A percentile compares a stretch with the other conserved stretches of the same genome.
Evolutionary conservation across 2,888 invertebrate species (phyloP).

Genomic region (Xanthorhoe spadicearia): DNA sequence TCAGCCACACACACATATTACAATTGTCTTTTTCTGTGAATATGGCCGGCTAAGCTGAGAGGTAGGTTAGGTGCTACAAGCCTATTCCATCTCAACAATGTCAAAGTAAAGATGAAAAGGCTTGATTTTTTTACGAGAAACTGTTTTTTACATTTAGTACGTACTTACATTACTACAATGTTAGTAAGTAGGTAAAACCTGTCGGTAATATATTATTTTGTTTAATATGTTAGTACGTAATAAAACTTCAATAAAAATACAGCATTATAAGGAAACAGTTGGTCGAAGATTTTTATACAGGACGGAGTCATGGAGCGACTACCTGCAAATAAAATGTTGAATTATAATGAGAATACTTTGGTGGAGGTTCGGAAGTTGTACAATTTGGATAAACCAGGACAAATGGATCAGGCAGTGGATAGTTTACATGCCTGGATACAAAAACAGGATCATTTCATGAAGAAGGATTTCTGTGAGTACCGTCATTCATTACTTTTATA

Average conservation of each 20-base stretch:
- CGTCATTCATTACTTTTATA: too few species aligned
- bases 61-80: too few species aligned
- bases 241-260: not conserved
- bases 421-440: conserved; percentile 49
- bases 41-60: too few species aligned
- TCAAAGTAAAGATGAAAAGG: too few species aligned
- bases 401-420: conserved; percentile 48
- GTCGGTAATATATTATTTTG: not conserved
- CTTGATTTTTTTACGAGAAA: too few species aligned
- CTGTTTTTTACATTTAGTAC: too few species aligned
- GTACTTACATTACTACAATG: not conserved
- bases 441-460: conserved; percentile 50
- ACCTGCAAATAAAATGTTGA: conserved; percentile 36
- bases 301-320: conserved; percentile 26
- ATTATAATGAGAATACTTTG: conserved; percentile 43
- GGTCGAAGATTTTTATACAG: not conserved
- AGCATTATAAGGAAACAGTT: not conserved
- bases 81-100: too few species aligned
- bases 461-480: conserved; percentile 50
- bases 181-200: not conserved
- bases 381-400: conserved; percentile 47
- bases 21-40: too few species aligned
- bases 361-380: conserved; percentile 40
- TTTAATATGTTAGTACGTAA: not conserved
- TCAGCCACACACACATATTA: too few species aligned